These are phyloP conservation scores for Papilio polyxenes DNA, from an alignment of 1,140 invertebrate genomes.

Conservation along the genomic window DNA sequence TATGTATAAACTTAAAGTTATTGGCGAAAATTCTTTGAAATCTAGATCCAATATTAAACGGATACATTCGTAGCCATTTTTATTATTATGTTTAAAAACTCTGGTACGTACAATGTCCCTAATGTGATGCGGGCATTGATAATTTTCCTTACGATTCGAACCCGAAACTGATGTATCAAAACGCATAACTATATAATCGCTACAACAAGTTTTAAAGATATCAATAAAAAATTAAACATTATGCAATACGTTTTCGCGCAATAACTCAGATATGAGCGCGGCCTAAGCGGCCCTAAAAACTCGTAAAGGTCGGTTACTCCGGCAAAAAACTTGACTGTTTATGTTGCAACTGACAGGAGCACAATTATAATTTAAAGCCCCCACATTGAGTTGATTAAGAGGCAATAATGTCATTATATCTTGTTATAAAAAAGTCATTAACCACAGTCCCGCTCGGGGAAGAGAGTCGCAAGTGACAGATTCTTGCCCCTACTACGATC, in stretches of 20 bases:
- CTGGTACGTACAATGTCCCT: too few species aligned
- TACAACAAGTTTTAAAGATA: neutral
- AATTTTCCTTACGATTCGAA: neutral
- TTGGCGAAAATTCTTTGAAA: too few species aligned
- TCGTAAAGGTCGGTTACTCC: slow-evolving; percentile 41
- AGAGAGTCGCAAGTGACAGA: slow-evolving; percentile 28
- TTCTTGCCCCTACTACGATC: slow-evolving; percentile 24
- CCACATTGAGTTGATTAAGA: slow-evolving; percentile 53
- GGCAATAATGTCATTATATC: slow-evolving; percentile 53
- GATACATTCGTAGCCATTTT: too few species aligned
- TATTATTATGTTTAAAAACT: too few species aligned
- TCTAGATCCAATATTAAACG: too few species aligned
- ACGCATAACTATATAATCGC: neutral
- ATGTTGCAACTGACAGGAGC: slow-evolving; percentile 41
- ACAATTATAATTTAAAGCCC: slow-evolving; percentile 48
- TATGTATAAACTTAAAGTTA: neutral
- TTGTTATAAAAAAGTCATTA: slow-evolving; percentile 50
- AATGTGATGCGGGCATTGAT: too few species aligned
- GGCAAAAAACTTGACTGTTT: slow-evolving; percentile 41
- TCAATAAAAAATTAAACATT: slow-evolving; percentile 3
- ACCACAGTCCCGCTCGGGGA: neutral
- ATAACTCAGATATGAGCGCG: slow-evolving; percentile 21
- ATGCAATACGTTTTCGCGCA: slow-evolving; percentile 6
- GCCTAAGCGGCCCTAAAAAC: slow-evolving; percentile 39
- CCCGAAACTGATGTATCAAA: neutral